These are phyloP conservation scores for Podarcis lilfordi DNA, from an alignment of 2,797 vertebrate species.

Conservation along the genomic window DNA sequence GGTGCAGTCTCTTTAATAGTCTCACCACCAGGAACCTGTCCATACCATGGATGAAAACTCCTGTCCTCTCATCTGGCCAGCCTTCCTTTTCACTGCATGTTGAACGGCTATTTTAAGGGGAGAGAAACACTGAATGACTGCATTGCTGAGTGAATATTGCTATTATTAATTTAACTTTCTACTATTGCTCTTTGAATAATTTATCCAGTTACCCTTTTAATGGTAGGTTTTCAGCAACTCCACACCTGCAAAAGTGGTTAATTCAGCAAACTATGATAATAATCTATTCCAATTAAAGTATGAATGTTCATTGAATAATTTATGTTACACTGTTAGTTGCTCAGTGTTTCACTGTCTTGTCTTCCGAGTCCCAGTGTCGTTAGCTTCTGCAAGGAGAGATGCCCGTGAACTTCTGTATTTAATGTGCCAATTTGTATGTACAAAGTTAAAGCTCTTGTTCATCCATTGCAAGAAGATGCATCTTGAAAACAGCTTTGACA, in stretches of 20 bases:
- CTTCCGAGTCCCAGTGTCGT: neutral
- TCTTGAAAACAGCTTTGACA: neutral
- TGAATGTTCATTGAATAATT: conserved; percentile 40
- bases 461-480: accelerated
- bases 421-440: neutral
- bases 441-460: conserved; percentile 1
- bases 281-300: conserved; percentile 45
- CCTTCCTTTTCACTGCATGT: neutral
- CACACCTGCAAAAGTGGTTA: conserved; percentile 35
- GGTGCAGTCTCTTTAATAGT: neutral
- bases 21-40: neutral
- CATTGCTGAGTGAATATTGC: conserved; percentile 18
- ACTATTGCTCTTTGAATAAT: conserved; percentile 33
- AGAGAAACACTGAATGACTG: neutral
- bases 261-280: conserved; percentile 41
- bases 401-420: neutral
- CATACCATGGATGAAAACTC: neutral
- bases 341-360: neutral
- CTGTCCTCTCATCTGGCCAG: neutral
- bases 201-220: conserved; percentile 15
- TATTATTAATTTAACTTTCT: conserved; percentile 25
- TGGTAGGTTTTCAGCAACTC: conserved; percentile 22
- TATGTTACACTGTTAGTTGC: neutral
- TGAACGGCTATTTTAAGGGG: neutral
- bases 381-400: conserved; percentile 14